Evolutionary conservation across 2,797 vertebrate species (phyloP), one percentile per base, ranked within the genome.

Genomic region (Falco biarmicus): DNA sequence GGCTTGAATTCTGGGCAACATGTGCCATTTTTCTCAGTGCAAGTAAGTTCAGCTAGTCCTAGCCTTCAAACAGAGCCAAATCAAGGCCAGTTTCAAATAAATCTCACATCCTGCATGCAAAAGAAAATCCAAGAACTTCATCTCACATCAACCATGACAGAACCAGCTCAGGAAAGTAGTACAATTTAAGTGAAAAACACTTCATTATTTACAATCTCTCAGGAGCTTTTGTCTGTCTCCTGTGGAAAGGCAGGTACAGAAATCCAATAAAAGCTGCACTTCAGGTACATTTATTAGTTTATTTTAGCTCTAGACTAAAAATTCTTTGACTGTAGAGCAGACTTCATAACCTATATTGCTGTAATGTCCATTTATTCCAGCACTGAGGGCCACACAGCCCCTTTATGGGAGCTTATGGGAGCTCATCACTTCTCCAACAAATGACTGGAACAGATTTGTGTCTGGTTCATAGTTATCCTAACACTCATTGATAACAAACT

Each of bases 1-100:
- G 39, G 7, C 54, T 24, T 79, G n/a, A 76, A 73, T 69, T 89
- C 21, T 7, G 59, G 34, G 65, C 1, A 5, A 1, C 1, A 2
- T 54, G 63, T 78, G 20, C 3, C 26, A 32, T 43, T 75, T 78
- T 87, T 50, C 32, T 64, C n/a, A 37, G 10, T 63, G 9, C 39
- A 91, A 73, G 4, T 12, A 5, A 61, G 14, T 0, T 0, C 8
- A 59, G 10, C 11, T 65, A 51, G 24, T 25, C 17, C 47, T 22
- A n/a, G 13, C 29, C 31, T 81, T 78, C 69, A 81, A 81, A 61
- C 1, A 41, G 26, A 66, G 25, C 28, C 51, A 69, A 84, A 59
- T 18, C 9, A 63, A 87, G 21, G 19, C 7, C 0, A 47, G 37
- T 69, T 87, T 73, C 57, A 75, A 50, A 26, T 64, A 92, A 61